Percentiles rank a stretch among this genome's conserved stretches.
Conservation (phyloP, 2,888 invertebrate genomes). For the Clepsis dumicolana region DNA sequence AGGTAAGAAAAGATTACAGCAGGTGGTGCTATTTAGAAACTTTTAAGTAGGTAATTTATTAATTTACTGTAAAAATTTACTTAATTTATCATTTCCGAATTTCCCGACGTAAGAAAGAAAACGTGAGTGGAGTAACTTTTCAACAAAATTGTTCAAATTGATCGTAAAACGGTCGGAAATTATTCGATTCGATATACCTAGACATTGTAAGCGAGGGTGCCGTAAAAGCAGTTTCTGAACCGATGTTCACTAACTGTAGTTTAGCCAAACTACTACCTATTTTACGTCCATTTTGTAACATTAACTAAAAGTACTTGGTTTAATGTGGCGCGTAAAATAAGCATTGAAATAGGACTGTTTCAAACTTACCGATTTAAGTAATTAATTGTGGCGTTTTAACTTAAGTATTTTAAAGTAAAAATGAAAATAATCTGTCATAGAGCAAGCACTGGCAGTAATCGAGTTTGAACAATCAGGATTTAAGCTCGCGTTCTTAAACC, state of each 20-base stretch:
- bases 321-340: neutral
- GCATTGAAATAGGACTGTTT: neutral
- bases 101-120: neutral
- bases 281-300: slow-evolving; percentile 1
- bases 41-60: too few species aligned
- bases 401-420: too few species aligned
- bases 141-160: neutral
- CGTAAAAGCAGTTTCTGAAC: neutral
- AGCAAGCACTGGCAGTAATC: too few species aligned
- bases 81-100: neutral
- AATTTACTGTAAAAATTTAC: too few species aligned
- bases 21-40: too few species aligned
- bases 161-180: slow-evolving; percentile 14
- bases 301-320: neutral
- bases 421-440: too few species aligned
- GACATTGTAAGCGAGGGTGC: neutral
- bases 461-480: too few species aligned
- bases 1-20: too few species aligned
- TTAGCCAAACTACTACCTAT: slow-evolving; percentile 9
- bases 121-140: neutral
- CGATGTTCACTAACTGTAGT: slow-evolving; percentile 1
- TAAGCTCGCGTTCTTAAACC: too few species aligned
- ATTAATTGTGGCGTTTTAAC: neutral
- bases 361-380: neutral
- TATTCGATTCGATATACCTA: neutral